Evolutionary conservation across 2,888 invertebrate genomes (phyloP).

Genomic region (Lasioglossum villosulum): DNA sequence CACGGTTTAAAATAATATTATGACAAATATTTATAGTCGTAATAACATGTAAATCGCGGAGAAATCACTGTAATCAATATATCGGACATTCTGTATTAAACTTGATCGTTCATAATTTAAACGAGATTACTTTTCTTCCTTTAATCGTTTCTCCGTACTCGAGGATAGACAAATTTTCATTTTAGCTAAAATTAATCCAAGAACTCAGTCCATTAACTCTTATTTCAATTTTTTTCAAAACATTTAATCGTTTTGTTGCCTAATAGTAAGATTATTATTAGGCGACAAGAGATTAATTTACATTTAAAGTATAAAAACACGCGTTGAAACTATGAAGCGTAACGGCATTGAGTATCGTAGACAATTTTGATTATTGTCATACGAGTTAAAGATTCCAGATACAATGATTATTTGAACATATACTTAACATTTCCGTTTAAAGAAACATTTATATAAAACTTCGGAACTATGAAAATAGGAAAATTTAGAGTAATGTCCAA

Average conservation of each 20-base stretch:
- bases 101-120: not conserved
- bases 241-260: not conserved
- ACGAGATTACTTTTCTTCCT: not conserved
- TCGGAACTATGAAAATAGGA: no score
- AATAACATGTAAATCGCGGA: slow-evolving; percentile 22
- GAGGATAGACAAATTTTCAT: not conserved
- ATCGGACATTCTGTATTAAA: not conserved
- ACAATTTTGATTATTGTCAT: not conserved
- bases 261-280: not conserved
- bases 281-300: no score
- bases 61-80: slow-evolving; percentile 17
- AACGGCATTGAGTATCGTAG: not conserved
- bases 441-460: no score
- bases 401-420: not conserved
- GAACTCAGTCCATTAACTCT: not conserved
- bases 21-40: slow-evolving; percentile 9
- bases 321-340: not conserved
- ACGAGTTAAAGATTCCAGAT: not conserved
- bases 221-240: no score
- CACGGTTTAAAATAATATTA: not conserved
- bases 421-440: no score
- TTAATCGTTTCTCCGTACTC: not conserved
- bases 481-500: not conserved
- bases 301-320: no score
- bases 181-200: not conserved